These are phyloP conservation scores for Kryptolebias ocellatus DNA, from an alignment of 2,797 vertebrate genomes.

Conservation along the genomic window DNA sequence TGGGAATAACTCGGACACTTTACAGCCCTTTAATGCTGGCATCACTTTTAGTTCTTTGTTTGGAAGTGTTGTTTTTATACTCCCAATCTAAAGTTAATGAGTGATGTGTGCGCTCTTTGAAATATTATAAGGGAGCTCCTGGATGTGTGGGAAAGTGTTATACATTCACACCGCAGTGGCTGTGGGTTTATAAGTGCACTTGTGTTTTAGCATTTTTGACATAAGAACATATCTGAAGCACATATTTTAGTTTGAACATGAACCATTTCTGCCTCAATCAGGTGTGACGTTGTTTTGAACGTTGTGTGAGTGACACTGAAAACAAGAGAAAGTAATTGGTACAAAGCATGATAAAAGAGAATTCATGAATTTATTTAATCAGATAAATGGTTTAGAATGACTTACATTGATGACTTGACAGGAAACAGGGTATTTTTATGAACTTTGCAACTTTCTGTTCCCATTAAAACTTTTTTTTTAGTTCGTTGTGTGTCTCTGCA, in stretches of 20 bases:
- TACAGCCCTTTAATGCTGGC: neutral
- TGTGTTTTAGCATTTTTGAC: neutral
- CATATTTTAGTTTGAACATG: neutral
- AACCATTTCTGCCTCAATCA: neutral
- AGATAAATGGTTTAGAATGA: neutral
- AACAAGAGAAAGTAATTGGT: neutral
- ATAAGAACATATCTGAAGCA: neutral
- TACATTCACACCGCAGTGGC: neutral
- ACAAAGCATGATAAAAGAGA: neutral
- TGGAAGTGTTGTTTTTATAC: neutral
- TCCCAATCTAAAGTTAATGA: neutral
- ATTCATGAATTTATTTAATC: neutral
- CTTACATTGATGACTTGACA: conserved; percentile 2
- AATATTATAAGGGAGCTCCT: neutral
- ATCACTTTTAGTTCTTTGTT: neutral
- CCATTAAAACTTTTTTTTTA: conserved; percentile 4
- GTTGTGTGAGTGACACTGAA: neutral
- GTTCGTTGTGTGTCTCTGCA: neutral
- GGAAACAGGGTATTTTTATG: conserved; percentile 6
- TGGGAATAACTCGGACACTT: neutral
- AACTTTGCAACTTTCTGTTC: conserved; percentile 28
- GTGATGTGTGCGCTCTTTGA: neutral
- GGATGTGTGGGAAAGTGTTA: too few relatives aligned
- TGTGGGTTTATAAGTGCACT: neutral
- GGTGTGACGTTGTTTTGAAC: neutral